Evolutionary conservation across 1,140 invertebrate species (phyloP).

Genomic region (Harpegnathos saltator): DNA sequence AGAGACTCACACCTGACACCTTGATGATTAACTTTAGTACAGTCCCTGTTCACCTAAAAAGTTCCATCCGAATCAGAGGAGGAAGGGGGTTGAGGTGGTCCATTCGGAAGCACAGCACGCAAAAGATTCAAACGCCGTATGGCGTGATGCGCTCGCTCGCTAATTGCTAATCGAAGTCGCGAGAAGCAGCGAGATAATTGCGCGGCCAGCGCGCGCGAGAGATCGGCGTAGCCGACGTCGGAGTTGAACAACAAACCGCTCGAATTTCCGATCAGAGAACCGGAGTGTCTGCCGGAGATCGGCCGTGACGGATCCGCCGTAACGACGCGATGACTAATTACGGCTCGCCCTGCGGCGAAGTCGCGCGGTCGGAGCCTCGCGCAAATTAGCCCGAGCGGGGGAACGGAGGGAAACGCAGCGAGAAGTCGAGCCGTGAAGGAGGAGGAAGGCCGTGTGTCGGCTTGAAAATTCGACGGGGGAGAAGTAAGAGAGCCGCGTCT

Average conservation of each 20-base stretch:
- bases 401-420: not conserved
- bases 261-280: conserved; percentile 6
- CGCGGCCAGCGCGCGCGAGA: too few relatives aligned
- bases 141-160: too few relatives aligned
- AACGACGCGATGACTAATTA: conserved; percentile 38
- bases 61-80: too few relatives aligned
- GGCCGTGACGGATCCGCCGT: not conserved
- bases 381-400: conserved; percentile 1
- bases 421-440: conserved; percentile 6
- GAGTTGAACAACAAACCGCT: conserved; percentile 18
- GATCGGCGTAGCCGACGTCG: too few relatives aligned
- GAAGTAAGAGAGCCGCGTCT: not conserved
- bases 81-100: too few relatives aligned
- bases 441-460: conserved; percentile 14
- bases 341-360: conserved; percentile 9
- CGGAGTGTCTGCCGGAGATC: not conserved
- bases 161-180: too few relatives aligned
- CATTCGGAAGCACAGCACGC: too few relatives aligned
- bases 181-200: too few relatives aligned
- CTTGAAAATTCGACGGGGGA: conserved; percentile 23
- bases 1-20: too few relatives aligned
- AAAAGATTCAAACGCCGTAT: too few relatives aligned
- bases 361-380: not conserved
- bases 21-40: too few relatives aligned
- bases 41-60: too few relatives aligned